These are phyloP conservation scores for Alexandromys fortis DNA, from an alignment of 2,113 vertebrate genomes.

Conservation along the genomic window DNA sequence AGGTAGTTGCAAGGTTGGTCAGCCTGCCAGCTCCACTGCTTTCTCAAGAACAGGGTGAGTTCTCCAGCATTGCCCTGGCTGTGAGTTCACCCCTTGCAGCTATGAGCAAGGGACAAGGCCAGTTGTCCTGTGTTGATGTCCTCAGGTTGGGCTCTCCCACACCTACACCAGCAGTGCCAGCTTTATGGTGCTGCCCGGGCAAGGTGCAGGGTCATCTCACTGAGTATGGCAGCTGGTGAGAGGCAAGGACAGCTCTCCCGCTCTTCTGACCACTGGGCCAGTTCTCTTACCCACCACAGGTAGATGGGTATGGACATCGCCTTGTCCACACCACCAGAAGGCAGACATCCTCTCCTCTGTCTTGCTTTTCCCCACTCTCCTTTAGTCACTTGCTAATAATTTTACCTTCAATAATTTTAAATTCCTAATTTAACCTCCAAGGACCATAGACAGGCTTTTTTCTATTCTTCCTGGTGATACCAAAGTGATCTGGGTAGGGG, in stretches of 20 bases:
- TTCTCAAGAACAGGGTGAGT: background rate
- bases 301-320: rapidly evolving
- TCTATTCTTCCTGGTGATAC: background rate
- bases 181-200: background rate
- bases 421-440: background rate
- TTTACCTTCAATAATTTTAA: background rate
- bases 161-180: background rate
- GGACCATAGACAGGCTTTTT: background rate
- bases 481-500: no score
- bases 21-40: background rate
- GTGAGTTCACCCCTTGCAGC: background rate
- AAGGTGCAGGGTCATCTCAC: background rate
- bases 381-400: background rate
- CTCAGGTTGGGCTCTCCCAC: background rate
- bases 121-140: background rate
- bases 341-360: background rate
- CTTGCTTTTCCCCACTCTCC: background rate
- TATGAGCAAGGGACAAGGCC: background rate
- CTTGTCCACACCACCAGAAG: background rate
- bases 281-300: background rate
- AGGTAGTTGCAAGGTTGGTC: background rate
- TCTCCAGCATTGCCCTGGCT: background rate
- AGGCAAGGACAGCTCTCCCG: background rate
- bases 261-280: background rate
- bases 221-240: background rate